phyloP scores from a whole-genome alignment of 2,113 vertebrate species.

The Stigmatopora nigra region DNA sequence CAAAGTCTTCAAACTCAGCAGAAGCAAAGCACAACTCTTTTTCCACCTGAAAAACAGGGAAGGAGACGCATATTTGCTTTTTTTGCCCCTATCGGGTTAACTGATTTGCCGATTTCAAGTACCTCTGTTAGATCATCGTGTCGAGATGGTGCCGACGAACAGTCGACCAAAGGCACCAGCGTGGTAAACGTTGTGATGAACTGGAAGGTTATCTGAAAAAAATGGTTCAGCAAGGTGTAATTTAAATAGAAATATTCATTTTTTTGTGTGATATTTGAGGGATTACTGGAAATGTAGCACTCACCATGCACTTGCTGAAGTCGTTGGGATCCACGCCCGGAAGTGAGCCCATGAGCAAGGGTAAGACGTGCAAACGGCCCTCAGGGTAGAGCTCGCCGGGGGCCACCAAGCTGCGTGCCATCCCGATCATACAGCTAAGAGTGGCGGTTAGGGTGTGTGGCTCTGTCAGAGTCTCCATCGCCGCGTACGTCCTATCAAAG shows the following conservation, averaged over 20 bases:
- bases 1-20: conserved; percentile 95
- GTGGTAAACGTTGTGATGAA: conserved; percentile 97
- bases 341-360: conserved; percentile 91
- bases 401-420: conserved; percentile 89
- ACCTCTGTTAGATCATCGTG: conserved; percentile 86
- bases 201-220: conserved; percentile 92
- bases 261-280: no score
- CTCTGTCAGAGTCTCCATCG: conserved; percentile 93
- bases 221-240: no score
- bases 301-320: conserved; percentile 98
- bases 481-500: conserved; percentile 82
- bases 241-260: no score
- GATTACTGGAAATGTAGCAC: conserved; percentile 12
- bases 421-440: conserved; percentile 92
- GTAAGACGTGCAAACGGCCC: conserved; percentile 89
- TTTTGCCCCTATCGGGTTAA: no score
- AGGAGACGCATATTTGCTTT: background rate
- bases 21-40: conserved; percentile 90
- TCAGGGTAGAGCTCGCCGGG: conserved; percentile 84
- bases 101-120: conserved; percentile 13
- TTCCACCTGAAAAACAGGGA: conserved; percentile 73
- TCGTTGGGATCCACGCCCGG: conserved; percentile 98
- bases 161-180: conserved; percentile 98
- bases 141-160: conserved; percentile 84
- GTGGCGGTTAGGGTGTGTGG: conserved; percentile 96